Base-by-base conservation (phyloP, 2,797 vertebrate species). In the Crenichthys baileyi region DNA sequence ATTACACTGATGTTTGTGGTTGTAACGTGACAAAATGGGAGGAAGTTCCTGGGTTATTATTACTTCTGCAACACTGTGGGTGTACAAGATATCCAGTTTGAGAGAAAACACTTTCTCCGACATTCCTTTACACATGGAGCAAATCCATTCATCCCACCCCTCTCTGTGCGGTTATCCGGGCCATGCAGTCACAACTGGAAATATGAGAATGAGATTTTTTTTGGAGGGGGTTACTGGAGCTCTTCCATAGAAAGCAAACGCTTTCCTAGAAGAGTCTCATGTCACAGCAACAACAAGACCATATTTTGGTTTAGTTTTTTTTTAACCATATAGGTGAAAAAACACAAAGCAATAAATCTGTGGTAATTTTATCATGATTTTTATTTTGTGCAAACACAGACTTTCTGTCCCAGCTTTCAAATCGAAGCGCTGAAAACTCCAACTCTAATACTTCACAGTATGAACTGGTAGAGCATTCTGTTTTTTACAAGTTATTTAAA, bases 191-290 rank as follows among this genome's bases (percentile, higher is more conserved):
- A 71, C 15, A 82, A 67, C 65, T 67, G 63, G 76, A 73, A 89
- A 88, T n/a, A 11, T 83, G 73, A 44, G 5, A 1, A 1, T 4
- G 48, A 53, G 16, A n/a, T 31, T 60, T 73, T 79, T 3, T 2
- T 72, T 29, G 16, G 65, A 68, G 36, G 36, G 36, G 36, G 75
- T 41, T 78, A 55, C 18, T 80, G 22, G 60, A 48, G 22, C 24
- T 79, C 63, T 75, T 84, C 53, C 7, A 2, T 16, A 63, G 76
- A 90, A 88, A 82, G 60, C 15, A 12, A 70, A 13, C 9, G 0
- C 13, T 79, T 93, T 90, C 93, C 73, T 76, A 61, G 89, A 92
- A 93, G 16, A 81, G 67, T 53, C 56, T 39, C 39, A 44, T 26
- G 16, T 85, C 70, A 58, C 50, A 31, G 31, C 8, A 26, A 75